Conservation (phyloP, 2,113 vertebrate genomes). For the Sceloporus undulatus region DNA sequence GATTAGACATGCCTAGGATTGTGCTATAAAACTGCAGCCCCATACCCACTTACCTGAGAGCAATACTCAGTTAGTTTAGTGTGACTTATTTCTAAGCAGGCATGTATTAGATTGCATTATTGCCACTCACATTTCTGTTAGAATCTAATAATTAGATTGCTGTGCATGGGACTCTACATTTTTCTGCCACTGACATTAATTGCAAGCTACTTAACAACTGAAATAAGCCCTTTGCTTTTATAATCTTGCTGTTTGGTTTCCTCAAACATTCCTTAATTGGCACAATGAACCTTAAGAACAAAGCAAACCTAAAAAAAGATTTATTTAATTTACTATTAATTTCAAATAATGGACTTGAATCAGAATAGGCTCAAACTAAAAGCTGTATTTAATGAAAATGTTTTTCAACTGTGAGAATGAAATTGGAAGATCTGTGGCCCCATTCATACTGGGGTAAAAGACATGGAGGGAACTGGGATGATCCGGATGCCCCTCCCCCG, state of each 20-base stretch:
- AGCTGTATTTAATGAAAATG: constrained; percentile 37
- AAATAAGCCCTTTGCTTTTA: not conserved
- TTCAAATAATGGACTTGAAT: not conserved
- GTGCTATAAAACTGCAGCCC: not conserved
- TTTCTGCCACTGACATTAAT: constrained; percentile 24
- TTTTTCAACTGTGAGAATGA: constrained; percentile 4
- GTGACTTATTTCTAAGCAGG: too few relatives aligned
- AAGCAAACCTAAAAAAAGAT: constrained; percentile 22
- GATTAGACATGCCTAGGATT: not conserved
- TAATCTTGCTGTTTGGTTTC: not conserved
- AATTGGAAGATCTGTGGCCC: not conserved
- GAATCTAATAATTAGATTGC: too few relatives aligned
- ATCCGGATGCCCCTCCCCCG: too few relatives aligned
- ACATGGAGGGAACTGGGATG: too few relatives aligned
- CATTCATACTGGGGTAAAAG: too few relatives aligned
- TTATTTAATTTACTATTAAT: constrained; percentile 2
- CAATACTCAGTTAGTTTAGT: not conserved
- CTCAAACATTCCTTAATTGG: constrained; percentile 52
- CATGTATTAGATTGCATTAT: too few relatives aligned
- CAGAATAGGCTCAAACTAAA: not conserved
- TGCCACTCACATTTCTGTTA: too few relatives aligned
- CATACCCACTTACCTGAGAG: not conserved
- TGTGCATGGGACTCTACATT: too few relatives aligned
- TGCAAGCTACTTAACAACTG: constrained; percentile 13
- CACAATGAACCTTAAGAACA: constrained; percentile 28